phyloP scores from a whole-genome alignment of 2,888 invertebrate species.

The Lepidocyrtoides sp. region DNA sequence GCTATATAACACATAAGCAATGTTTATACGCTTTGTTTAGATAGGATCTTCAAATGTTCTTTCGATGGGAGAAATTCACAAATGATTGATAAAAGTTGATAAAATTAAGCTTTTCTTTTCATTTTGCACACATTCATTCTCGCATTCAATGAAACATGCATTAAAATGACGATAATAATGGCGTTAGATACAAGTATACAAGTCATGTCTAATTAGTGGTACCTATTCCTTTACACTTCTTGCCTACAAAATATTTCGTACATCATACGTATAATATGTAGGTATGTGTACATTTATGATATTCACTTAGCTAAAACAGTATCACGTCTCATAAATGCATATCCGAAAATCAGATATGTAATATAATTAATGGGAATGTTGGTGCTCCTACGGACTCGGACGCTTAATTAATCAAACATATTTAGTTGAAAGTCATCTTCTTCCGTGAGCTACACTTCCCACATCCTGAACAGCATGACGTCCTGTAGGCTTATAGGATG shows the following conservation, averaged over 20 bases:
- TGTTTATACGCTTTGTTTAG: no score
- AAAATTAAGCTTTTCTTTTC: neutral
- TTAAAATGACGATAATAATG: neutral
- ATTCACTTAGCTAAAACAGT: neutral
- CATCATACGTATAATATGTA: neutral
- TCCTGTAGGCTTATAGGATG: conserved; percentile 60
- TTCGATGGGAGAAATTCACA: conserved; percentile 11
- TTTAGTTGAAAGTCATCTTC: conserved; percentile 41
- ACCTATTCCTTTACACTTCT: neutral
- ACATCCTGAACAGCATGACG: conserved; percentile 68
- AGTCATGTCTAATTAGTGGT: conserved; percentile 73
- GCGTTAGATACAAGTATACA: conserved; percentile 35
- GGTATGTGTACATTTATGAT: neutral
- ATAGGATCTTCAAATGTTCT: no score
- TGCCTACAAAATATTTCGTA: neutral
- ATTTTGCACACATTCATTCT: neutral
- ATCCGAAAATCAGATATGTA: conserved; percentile 77
- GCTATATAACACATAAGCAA: no score
- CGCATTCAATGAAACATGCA: neutral
- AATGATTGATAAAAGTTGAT: neutral
- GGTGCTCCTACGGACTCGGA: conserved; percentile 74
- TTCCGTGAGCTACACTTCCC: conserved; percentile 75
- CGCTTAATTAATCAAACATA: conserved; percentile 75
- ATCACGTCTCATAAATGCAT: neutral
- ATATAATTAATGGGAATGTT: conserved; percentile 74